phyloP scores from a whole-genome alignment of 2,888 invertebrate species.

The Mechanitis mazaeus region DNA sequence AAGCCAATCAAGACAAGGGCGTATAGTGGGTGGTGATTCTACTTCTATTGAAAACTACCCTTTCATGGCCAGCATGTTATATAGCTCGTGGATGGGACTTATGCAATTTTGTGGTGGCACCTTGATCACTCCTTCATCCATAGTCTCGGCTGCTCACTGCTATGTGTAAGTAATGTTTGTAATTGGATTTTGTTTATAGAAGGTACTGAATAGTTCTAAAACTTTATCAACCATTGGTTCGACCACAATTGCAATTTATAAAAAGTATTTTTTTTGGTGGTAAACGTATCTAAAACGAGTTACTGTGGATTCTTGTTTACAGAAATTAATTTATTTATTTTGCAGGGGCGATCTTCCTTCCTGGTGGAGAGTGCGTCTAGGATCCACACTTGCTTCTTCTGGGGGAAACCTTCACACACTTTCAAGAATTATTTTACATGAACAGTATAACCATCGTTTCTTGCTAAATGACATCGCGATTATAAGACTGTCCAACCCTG shows the following conservation, averaged over 20 bases:
- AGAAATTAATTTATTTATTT: not conserved
- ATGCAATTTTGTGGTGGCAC: not conserved
- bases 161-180: not conserved
- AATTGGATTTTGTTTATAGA: no score
- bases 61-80: constrained; percentile 2
- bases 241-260: not conserved
- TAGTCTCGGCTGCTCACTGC: constrained; percentile 55
- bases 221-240: not conserved
- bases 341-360: not conserved
- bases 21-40: not conserved
- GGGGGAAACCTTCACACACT: not conserved
- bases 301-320: not conserved
- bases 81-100: not conserved
- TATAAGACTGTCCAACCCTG: no score
- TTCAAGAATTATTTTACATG: not conserved
- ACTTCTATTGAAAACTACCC: constrained; percentile 1
- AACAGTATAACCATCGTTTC: no score
- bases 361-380: not conserved
- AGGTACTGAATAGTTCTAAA: no score
- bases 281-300: no score
- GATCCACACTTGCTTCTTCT: not conserved
- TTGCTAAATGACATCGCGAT: no score
- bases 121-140: constrained; percentile 33
- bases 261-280: no score
- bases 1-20: constrained; percentile 35